Evolutionary conservation across 2,113 vertebrate genomes (phyloP).

Genomic region (Nansenia antarctica): DNA sequence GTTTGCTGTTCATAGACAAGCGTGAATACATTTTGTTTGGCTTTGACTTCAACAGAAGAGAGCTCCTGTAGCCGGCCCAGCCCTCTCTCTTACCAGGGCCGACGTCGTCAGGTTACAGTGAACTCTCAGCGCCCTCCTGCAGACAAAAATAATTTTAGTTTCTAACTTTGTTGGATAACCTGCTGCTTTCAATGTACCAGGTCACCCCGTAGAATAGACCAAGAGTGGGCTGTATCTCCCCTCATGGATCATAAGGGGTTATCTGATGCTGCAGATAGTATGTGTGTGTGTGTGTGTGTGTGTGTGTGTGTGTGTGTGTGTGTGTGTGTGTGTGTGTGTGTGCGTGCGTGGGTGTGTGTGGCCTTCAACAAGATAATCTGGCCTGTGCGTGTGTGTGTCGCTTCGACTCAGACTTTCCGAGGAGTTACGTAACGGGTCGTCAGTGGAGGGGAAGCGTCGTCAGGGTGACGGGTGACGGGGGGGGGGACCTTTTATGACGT

Average conservation of each 20-base stretch:
- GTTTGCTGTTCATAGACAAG: constrained; percentile 31
- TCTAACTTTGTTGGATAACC: constrained; percentile 66
- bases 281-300: constrained; percentile 2
- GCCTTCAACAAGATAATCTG: constrained; percentile 57
- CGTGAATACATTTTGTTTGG: constrained; percentile 52
- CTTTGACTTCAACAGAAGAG: too few species aligned
- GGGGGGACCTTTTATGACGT: constrained; percentile 42
- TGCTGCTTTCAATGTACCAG: constrained; percentile 41
- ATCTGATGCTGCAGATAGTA: background rate
- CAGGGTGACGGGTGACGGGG: constrained; percentile 48
- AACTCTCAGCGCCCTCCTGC: constrained; percentile 60
- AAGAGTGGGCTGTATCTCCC: constrained; percentile 41
- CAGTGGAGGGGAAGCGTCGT: constrained; percentile 18
- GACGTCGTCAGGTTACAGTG: constrained; percentile 71
- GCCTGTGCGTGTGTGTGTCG: constrained; percentile 12
- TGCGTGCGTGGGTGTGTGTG: constrained; percentile 20
- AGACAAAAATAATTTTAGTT: constrained; percentile 72
- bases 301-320: background rate
- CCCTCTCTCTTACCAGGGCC: constrained; percentile 62
- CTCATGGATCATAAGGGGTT: too few species aligned
- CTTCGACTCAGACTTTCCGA: constrained; percentile 60
- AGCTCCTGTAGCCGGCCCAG: constrained; percentile 29
- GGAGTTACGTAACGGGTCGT: constrained; percentile 59
- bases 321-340: constrained; percentile 11
- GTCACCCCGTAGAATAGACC: constrained; percentile 33